These are phyloP conservation scores for Ptilorrhoa leucosticta DNA, from an alignment of 2,113 vertebrate genomes.

Conservation along the genomic window DNA sequence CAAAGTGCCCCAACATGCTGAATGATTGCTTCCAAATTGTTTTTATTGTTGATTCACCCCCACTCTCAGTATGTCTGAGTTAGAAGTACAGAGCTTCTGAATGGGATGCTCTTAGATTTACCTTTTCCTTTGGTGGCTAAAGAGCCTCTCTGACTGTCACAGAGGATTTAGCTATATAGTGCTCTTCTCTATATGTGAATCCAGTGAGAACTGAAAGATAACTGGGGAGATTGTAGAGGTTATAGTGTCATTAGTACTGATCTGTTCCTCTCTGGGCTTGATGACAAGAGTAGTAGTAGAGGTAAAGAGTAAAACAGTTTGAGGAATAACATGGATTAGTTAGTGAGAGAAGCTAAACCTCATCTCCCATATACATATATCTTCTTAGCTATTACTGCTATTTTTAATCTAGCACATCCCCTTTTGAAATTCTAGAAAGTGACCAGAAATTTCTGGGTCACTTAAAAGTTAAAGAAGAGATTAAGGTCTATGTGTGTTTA, in stretches of 20 bases:
- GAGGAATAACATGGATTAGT: not conserved
- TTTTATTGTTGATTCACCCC: not conserved
- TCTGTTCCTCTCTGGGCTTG: not conserved
- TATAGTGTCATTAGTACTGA: not conserved
- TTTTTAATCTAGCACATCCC: not conserved
- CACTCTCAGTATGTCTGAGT: not conserved
- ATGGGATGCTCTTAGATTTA: not conserved
- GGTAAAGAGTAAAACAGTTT: not conserved
- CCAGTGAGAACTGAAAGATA: not conserved
- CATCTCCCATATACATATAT: accelerated
- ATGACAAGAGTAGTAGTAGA: not conserved
- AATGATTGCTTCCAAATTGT: not conserved
- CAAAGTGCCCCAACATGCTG: not conserved
- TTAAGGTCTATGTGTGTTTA: not conserved
- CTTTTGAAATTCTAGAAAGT: not conserved
- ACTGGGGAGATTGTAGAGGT: not conserved
- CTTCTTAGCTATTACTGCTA: not conserved
- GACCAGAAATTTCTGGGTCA: not conserved
- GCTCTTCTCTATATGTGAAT: not conserved
- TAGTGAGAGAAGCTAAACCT: not conserved
- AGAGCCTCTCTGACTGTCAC: not conserved
- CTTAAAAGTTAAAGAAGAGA: not conserved
- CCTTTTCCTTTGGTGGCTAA: not conserved
- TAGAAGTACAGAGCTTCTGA: not conserved
- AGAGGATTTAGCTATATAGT: not conserved